Conservation (phyloP, 2,888 invertebrate species). For the Himalopsyche japonica region DNA sequence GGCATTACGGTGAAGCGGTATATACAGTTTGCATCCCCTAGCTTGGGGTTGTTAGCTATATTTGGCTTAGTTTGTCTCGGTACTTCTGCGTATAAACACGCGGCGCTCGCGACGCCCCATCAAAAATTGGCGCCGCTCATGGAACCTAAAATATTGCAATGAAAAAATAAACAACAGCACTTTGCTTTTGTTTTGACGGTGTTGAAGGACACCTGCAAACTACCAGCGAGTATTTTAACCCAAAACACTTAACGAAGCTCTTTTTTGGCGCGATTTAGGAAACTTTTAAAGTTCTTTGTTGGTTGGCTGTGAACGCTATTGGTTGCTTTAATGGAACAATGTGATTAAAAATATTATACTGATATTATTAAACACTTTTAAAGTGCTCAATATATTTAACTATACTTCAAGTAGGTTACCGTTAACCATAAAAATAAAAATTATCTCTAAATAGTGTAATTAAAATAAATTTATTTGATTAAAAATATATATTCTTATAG, state of each 20-base stretch:
- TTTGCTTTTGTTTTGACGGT: not conserved
- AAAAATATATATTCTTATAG: no score
- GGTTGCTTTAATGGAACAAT: not conserved
- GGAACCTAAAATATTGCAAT: not conserved
- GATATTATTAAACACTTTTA: no score
- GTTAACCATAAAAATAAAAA: no score
- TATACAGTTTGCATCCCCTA: not conserved
- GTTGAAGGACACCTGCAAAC: not conserved
- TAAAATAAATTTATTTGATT: no score
- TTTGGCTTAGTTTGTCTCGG: constrained; percentile 1
- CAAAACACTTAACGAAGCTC: not conserved
- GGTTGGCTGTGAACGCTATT: not conserved
- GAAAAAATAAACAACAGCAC: not conserved
- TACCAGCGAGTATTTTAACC: not conserved
- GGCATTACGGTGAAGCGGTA: not conserved
- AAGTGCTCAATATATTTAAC: no score
- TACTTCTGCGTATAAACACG: constrained; percentile 1
- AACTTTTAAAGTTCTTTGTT: not conserved
- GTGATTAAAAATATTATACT: not conserved
- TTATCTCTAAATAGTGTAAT: no score
- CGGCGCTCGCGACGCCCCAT: not conserved
- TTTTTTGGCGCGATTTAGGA: not conserved
- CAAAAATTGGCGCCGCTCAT: not conserved
- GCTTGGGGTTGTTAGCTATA: constrained; percentile 1
- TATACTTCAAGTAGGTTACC: no score